Percentiles rank a stretch among this genome's conserved stretches.
phyloP scores from a whole-genome alignment of 2,888 invertebrate genomes.

The Eucera pruinosa region DNA sequence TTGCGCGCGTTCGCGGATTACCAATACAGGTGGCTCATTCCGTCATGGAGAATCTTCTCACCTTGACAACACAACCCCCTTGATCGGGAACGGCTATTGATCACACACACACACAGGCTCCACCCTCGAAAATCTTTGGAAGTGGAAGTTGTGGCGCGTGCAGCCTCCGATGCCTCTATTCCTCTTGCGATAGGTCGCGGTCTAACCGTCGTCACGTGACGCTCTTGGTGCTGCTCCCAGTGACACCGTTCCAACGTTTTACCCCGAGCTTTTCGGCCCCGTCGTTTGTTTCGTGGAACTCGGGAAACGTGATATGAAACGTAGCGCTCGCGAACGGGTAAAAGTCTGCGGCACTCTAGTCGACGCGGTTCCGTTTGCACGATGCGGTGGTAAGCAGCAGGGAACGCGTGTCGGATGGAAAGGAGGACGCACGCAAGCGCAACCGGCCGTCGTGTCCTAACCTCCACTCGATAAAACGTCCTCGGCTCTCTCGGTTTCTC shows the following conservation, averaged over 20 bases:
- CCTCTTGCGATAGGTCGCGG: constrained; percentile 28
- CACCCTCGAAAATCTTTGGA: constrained; percentile 30
- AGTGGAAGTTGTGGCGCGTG: constrained; percentile 18
- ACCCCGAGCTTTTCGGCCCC: no score
- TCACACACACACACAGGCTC: constrained; percentile 13
- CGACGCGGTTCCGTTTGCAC: constrained; percentile 9
- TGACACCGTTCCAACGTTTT: constrained; percentile 20
- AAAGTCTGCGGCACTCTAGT: neutral
- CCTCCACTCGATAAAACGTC: constrained; percentile 63
- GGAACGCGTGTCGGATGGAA: constrained; percentile 32
- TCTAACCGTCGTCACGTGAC: constrained; percentile 48
- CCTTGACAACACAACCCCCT: neutral
- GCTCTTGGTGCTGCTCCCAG: constrained; percentile 15
- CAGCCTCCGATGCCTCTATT: neutral
- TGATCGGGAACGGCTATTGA: constrained; percentile 23
- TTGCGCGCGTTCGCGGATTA: constrained; percentile 10
- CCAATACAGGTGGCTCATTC: constrained; percentile 16
- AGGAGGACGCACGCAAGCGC: constrained; percentile 69
- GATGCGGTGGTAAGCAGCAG: constrained; percentile 8
- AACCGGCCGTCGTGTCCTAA: constrained; percentile 58
- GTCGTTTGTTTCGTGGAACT: no score
- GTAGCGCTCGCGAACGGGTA: neutral
- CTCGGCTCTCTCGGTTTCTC: constrained; percentile 15
- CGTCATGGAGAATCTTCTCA: constrained; percentile 12
- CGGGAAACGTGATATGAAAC: no score